Conservation (phyloP, 1,140 invertebrate genomes). For the Trachelipus rathkii region DNA sequence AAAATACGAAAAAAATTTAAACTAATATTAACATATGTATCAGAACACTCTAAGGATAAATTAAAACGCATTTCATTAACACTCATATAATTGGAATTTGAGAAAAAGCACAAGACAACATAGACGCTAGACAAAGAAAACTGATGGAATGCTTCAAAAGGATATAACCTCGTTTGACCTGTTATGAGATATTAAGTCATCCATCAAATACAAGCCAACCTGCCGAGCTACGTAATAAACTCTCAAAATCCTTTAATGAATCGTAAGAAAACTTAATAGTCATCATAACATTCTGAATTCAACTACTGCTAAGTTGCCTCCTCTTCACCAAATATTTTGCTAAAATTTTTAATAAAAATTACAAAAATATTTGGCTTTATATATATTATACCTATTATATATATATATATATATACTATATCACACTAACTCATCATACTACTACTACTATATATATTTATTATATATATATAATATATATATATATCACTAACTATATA, state of each 20-base stretch:
- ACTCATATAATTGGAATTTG: slow-evolving; percentile 8
- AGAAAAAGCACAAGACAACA: slow-evolving; percentile 6
- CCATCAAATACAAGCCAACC: too few species aligned
- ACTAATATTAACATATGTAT: too few species aligned
- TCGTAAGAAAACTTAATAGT: background rate
- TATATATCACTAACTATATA: too few species aligned
- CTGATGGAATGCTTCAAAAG: background rate
- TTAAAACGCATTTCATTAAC: background rate
- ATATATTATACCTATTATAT: too few species aligned
- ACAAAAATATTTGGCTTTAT: too few species aligned
- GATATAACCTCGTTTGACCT: background rate
- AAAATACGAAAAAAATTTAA: too few species aligned
- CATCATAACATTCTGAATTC: background rate
- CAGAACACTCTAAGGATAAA: background rate
- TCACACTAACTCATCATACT: too few species aligned
- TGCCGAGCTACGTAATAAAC: background rate
- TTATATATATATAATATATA: too few species aligned
- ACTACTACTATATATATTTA: too few species aligned
- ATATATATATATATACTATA: too few species aligned
- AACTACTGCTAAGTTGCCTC: background rate
- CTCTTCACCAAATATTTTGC: background rate
- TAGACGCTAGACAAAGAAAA: slow-evolving; percentile 1
- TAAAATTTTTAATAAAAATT: background rate
- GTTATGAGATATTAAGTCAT: too few species aligned
- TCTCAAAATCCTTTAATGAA: background rate